Evolutionary conservation across 1,140 invertebrate species (phyloP), one percentile per base, ranked within the genome.

Genomic region (Aphaenogaster floridana): DNA sequence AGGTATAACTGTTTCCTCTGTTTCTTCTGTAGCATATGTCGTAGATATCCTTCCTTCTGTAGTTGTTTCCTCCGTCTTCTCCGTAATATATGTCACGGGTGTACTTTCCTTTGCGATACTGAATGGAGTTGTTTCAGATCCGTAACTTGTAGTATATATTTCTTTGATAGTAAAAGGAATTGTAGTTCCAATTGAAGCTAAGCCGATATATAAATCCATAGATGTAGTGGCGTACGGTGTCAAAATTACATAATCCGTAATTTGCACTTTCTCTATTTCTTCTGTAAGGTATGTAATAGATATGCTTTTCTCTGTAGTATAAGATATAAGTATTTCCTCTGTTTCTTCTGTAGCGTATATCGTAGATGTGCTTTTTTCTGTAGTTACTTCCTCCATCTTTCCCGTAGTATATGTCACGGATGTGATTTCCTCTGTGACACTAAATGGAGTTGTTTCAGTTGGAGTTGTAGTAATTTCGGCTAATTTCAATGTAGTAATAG

Each of bases 101-200:
- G 5, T 54, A 15, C 2, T 11, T 48, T 79, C 34, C 9, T 64
- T 59, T 64, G 42, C 36, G 28, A 8, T 57, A n/a, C 42, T 69
- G 5, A 68, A 11, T n/a, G 39, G 36, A 15, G 15, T 68, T 9
- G n/a, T 68, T 54, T 68, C 45, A 17, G 2, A 42, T 28, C 28
- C 28, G 28, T 28, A 28, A 28, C 28, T 28, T 28, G 28, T 28
- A 28, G 28, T 28, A 28, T 28, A 45, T 5, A 71, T 81, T 45
- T 81, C 79, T 81, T 42, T 21, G 21, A 42, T 15, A 17, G 66
- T 21, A 34, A 52, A 81, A 71, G 64, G 13, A 28, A 50, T 69
- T 11, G n/a, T n/a, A 36, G 64, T 71, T 71, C 54, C 36, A 21
- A 71, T n/a, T 34, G 66, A n/a, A 54, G 21, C 3, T 28, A 71